Conservation (phyloP, 2,797 vertebrate genomes). For the Melanotaenia boesemani region DNA sequence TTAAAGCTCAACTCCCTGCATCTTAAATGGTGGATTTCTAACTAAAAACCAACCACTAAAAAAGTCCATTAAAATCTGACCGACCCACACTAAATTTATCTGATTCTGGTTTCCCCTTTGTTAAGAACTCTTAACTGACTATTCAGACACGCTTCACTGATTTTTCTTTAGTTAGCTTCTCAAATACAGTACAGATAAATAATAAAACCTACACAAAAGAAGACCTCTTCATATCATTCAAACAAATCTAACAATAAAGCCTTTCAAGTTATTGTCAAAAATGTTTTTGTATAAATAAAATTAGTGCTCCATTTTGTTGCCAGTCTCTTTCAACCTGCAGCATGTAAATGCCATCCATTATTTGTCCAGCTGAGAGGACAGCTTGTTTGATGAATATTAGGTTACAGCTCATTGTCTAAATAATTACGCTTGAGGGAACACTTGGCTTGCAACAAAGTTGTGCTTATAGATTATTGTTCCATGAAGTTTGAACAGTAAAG, state of each 20-base stretch:
- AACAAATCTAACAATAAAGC: background rate
- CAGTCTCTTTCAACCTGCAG: background rate
- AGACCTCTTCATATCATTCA: background rate
- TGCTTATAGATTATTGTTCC: background rate
- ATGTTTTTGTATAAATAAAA: background rate
- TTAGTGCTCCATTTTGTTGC: background rate
- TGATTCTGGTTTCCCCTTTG: no score
- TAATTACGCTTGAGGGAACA: background rate
- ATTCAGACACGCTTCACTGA: background rate
- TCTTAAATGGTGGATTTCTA: no score
- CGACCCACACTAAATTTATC: no score
- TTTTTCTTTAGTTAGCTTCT: background rate
- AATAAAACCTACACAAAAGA: background rate
- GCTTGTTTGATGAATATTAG: constrained; percentile 1
- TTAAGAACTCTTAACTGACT: no score
- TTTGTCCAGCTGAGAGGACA: background rate
- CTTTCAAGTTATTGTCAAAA: background rate
- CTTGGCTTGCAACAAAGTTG: background rate
- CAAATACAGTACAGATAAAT: background rate
- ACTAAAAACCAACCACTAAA: no score
- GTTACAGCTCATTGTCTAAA: background rate
- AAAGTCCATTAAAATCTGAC: no score
- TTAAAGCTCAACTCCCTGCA: no score
- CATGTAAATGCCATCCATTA: background rate
- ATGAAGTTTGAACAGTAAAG: background rate